Evolutionary conservation across 2,113 vertebrate genomes (phyloP).

Genomic region (Cheilinus undulatus): DNA sequence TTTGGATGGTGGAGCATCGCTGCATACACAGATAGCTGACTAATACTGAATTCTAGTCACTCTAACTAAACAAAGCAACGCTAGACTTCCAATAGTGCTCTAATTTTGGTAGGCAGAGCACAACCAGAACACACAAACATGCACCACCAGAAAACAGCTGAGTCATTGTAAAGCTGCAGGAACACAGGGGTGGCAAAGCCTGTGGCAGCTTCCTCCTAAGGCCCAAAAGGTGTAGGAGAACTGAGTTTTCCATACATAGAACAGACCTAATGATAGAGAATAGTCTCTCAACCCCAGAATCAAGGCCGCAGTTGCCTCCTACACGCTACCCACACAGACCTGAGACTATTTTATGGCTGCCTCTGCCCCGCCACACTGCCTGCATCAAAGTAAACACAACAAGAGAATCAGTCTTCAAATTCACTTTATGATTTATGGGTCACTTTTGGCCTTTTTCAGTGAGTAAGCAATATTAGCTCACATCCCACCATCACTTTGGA

Average conservation of each 20-base stretch:
- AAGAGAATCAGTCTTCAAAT: constrained; percentile 45
- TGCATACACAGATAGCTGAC: constrained; percentile 33
- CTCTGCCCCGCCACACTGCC: constrained; percentile 22
- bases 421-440: constrained; percentile 40
- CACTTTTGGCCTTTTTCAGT: constrained; percentile 47
- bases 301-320: constrained; percentile 46
- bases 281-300: constrained; percentile 32
- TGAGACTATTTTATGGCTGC: constrained; percentile 50
- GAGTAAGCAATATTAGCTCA: constrained; percentile 40
- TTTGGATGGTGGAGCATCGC: constrained; percentile 6
- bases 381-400: constrained; percentile 36
- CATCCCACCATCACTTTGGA: constrained; percentile 8
- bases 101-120: not conserved
- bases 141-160: constrained; percentile 7
- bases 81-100: constrained; percentile 6
- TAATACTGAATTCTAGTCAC: constrained; percentile 21
- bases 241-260: constrained; percentile 40
- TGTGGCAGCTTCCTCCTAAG: constrained; percentile 11
- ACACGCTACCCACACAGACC: constrained; percentile 63
- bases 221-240: constrained; percentile 30
- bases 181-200: constrained; percentile 20
- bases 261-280: constrained; percentile 18
- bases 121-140: not conserved
- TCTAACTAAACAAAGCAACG: too few species aligned
- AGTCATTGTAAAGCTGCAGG: constrained; percentile 44